Evolutionary conservation across 2,888 invertebrate species (phyloP).

Genomic region (Drosophila sordidula): DNA sequence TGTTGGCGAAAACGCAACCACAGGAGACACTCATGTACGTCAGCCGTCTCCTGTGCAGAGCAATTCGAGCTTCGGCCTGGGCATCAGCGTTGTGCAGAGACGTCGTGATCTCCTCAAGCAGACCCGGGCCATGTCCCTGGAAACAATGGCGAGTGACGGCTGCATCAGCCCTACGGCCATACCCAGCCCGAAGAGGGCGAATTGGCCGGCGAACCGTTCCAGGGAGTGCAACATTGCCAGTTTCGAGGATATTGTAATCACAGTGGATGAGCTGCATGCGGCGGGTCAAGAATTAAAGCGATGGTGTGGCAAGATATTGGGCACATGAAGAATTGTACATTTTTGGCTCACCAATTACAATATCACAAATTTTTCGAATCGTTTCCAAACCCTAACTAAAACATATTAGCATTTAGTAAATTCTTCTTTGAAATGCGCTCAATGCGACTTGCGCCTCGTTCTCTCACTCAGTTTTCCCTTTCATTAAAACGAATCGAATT

Average conservation of each 20-base stretch:
- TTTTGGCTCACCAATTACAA: slow-evolving; percentile 66
- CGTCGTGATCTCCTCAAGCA: slow-evolving; percentile 78
- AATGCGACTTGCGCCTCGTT: slow-evolving; percentile 41
- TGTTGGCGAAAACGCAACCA: slow-evolving; percentile 14
- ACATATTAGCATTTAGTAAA: slow-evolving; percentile 9
- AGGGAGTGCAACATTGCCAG: slow-evolving; percentile 25
- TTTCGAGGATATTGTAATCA: slow-evolving; percentile 82
- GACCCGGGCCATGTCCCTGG: slow-evolving; percentile 76
- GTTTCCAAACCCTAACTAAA: not conserved
- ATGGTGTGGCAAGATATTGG: slow-evolving; percentile 78
- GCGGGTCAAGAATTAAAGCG: slow-evolving; percentile 80
- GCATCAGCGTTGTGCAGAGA: slow-evolving; percentile 41
- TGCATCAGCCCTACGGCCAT: slow-evolving; percentile 48
- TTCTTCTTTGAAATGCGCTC: slow-evolving; percentile 37
- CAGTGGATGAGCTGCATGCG: slow-evolving; percentile 78
- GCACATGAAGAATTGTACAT: slow-evolving; percentile 72
- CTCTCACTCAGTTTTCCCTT: not conserved
- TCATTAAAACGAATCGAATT: slow-evolving; percentile 34
- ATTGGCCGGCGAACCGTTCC: slow-evolving; percentile 49
- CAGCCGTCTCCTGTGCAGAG: slow-evolving; percentile 18
- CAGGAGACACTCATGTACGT: slow-evolving; percentile 68
- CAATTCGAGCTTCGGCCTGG: not conserved
- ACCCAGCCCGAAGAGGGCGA: slow-evolving; percentile 59
- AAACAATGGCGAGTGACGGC: slow-evolving; percentile 34
- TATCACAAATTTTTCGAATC: slow-evolving; percentile 73